Evolutionary conservation across 2,888 invertebrate genomes (phyloP).

Genomic region (Actias luna): DNA sequence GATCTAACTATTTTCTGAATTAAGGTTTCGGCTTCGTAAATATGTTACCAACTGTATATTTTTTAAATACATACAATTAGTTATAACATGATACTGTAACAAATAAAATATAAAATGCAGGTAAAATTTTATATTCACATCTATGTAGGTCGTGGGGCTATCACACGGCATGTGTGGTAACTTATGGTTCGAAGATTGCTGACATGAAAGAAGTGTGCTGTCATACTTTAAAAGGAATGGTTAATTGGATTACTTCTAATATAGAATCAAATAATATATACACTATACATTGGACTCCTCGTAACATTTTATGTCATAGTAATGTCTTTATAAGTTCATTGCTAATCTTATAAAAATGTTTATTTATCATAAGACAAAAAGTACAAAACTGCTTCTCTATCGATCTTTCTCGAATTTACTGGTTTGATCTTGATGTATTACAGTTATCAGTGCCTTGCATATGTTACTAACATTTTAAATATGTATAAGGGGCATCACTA

Average conservation of each 20-base stretch:
- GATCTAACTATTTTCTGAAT: no score
- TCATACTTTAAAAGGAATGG: conserved; percentile 42
- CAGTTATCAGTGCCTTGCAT: neutral
- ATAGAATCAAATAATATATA: conserved; percentile 8
- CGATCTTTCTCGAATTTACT: neutral
- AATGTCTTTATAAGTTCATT: neutral
- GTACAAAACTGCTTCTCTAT: neutral
- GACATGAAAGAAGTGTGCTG: conserved; percentile 43
- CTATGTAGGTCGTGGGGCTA: conserved; percentile 10
- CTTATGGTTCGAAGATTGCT: conserved; percentile 39
- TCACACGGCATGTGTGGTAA: conserved; percentile 15
- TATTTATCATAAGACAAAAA: neutral
- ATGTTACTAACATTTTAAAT: neutral
- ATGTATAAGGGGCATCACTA: neutral
- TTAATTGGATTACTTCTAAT: conserved; percentile 33
- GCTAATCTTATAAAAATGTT: neutral
- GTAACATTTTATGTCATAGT: neutral
- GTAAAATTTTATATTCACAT: neutral
- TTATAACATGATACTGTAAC: neutral
- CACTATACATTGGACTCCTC: neutral
- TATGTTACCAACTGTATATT: no score
- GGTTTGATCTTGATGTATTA: neutral
- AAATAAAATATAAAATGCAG: neutral
- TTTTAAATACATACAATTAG: no score
- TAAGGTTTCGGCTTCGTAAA: no score